These are phyloP conservation scores for Petaurus breviceps DNA, from an alignment of 2,113 vertebrate species.

Conservation along the genomic window DNA sequence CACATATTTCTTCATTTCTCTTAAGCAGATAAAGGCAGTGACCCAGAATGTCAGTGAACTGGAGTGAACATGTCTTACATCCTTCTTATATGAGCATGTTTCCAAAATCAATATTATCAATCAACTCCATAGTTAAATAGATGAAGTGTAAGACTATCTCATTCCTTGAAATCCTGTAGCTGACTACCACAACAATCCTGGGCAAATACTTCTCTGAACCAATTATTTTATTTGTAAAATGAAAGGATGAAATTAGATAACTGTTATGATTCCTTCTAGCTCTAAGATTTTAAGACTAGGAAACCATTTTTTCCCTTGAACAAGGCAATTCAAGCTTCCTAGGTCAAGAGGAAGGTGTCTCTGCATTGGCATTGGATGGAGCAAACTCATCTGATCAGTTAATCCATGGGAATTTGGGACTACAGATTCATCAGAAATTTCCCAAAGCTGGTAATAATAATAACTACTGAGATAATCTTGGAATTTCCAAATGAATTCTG, in stretches of 20 bases:
- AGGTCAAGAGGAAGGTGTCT: neutral
- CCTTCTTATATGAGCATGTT: neutral
- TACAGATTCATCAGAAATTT: constrained; percentile 27
- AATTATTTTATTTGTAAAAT: neutral
- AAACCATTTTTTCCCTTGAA: neutral
- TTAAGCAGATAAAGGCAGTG: neutral
- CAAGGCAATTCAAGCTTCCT: constrained; percentile 5
- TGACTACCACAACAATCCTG: neutral
- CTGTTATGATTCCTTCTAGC: neutral
- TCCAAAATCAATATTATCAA: neutral
- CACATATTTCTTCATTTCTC: neutral
- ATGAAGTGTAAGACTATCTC: neutral
- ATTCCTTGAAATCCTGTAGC: neutral
- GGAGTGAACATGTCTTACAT: neutral
- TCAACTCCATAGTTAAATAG: neutral
- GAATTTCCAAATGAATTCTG: neutral
- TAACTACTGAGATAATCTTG: neutral
- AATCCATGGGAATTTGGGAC: neutral
- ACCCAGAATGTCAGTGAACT: neutral
- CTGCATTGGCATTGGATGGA: neutral
- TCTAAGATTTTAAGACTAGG: neutral
- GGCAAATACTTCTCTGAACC: neutral
- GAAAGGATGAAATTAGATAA: neutral
- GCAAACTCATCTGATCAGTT: neutral
- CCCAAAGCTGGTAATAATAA: constrained; percentile 1